Base-by-base conservation (phyloP, 1,140 invertebrate species). In the Gonioctena quinquepunctata region DNA sequence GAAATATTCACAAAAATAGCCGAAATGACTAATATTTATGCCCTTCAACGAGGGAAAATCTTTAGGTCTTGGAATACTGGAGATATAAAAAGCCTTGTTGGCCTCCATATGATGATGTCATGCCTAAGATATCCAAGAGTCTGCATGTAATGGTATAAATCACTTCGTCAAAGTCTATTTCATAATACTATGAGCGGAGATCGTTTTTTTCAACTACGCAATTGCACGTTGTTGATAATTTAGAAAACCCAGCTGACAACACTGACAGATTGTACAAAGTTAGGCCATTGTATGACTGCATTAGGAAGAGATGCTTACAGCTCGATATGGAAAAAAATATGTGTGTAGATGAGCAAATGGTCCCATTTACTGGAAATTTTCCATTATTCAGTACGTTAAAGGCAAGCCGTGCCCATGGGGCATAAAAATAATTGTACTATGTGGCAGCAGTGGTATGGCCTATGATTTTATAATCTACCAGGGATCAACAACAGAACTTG, bases 361-460 rank as follows among this genome's bases (percentile, higher is more conserved):
- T 83, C 16, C 77, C 76, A 7, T 84, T 82, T 66, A 72, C 75
- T 71, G 80, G 83, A 16, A 66, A 33, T 13, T 33, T 13, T n/a
- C 13, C 16, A 27, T 25, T 18, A 28, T 26, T 21, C 28, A 57
- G 7, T 57, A 52, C 19, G 50, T 52, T n/a, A 21, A 16, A 52
- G 19, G 19, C 52, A 83, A 81, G 70, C 26, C 61, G n/a, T 72
- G 81, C 56, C 82, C 80, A 76, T 83, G 79, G 69, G 80, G 78
- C 6, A 72, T 83, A 1, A 83, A 83, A 78, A 69, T 84, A 54
- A 82, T 75, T 71, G 83, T 82, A 63, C 66, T 83, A 11, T 81
- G 80, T 62, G 76, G 69, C 49, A 33, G 28, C 28, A 33, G 69
- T 75, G 61, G 77, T 21, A 48, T 71, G 27, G 56, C 71, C 8